These are phyloP conservation scores for Anas platyrhynchos DNA, from an alignment of 2,113 vertebrate species.

Conservation along the genomic window DNA sequence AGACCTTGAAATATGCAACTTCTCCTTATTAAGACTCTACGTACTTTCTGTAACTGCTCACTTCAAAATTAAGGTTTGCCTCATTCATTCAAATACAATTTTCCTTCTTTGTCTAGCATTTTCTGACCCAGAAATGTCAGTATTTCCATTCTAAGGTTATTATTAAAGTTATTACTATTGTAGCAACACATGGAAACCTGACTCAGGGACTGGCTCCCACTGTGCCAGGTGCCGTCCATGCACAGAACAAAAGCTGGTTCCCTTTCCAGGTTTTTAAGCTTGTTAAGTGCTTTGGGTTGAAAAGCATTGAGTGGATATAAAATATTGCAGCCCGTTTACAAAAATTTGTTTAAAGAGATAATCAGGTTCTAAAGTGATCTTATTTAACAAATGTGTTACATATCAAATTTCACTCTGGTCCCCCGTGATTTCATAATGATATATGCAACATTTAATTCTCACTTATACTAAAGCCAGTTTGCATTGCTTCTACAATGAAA, in stretches of 20 bases:
- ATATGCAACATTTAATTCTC: slow-evolving; percentile 44
- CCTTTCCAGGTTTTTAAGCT: slow-evolving; percentile 12
- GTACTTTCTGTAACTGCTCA: not conserved
- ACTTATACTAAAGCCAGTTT: slow-evolving; percentile 40
- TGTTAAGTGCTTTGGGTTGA: slow-evolving; percentile 45
- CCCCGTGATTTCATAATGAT: slow-evolving; percentile 4
- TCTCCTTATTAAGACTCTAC: not conserved
- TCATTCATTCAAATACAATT: not conserved
- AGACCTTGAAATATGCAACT: not conserved
- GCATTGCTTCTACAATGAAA: slow-evolving; percentile 49
- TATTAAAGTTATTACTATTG: not conserved
- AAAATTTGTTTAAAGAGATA: slow-evolving; percentile 63
- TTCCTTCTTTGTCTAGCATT: not conserved
- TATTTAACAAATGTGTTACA: slow-evolving; percentile 4
- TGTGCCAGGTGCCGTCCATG: not conserved
- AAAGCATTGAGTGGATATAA: slow-evolving; percentile 53
- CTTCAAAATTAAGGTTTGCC: not conserved
- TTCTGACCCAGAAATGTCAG: slow-evolving; percentile 5
- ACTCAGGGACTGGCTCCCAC: not conserved
- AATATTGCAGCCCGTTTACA: slow-evolving; percentile 54
- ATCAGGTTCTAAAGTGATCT: slow-evolving; percentile 42
- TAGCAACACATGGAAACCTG: slow-evolving; percentile 3
- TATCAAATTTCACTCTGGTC: slow-evolving; percentile 15
- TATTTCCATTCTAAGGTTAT: slow-evolving; percentile 13
- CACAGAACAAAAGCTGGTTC: slow-evolving; percentile 25